These are phyloP conservation scores for Andrena flavipes DNA, from an alignment of 2,888 invertebrate genomes.

Conservation along the genomic window DNA sequence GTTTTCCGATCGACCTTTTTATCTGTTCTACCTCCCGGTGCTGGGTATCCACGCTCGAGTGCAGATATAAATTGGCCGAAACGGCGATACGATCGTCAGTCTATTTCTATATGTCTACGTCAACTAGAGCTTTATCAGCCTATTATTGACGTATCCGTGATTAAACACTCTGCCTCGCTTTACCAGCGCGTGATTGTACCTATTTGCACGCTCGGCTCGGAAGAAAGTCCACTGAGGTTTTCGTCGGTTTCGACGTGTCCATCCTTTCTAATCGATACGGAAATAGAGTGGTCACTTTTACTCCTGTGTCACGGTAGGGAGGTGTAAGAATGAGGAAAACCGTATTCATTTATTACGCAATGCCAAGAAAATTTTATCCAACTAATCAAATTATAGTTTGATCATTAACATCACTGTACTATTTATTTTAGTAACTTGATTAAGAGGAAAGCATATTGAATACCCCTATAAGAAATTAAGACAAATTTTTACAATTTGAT, in stretches of 20 bases:
- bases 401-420: too few relatives aligned
- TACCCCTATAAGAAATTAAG: too few relatives aligned
- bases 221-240: conserved; percentile 2
- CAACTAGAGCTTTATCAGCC: conserved; percentile 50
- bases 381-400: too few relatives aligned
- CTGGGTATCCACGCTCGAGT: conserved; percentile 49
- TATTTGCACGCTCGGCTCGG: not conserved
- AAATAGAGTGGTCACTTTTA: not conserved
- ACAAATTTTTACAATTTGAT: too few relatives aligned
- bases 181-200: conserved; percentile 17
- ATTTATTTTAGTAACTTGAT: too few relatives aligned
- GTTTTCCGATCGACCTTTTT: conserved; percentile 52
- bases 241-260: not conserved
- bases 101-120: conserved; percentile 48
- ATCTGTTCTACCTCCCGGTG: conserved; percentile 38
- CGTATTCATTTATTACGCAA: too few relatives aligned
- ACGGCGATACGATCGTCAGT: conserved; percentile 48
- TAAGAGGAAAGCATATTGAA: too few relatives aligned
- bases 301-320: not conserved
- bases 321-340: too few relatives aligned
- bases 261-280: not conserved
- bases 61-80: conserved; percentile 63
- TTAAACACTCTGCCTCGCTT: conserved; percentile 30
- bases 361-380: too few relatives aligned
- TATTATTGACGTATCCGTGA: conserved; percentile 51